These are phyloP conservation scores for Agriopis aurantiaria DNA, from an alignment of 2,888 invertebrate species.

Conservation along the genomic window DNA sequence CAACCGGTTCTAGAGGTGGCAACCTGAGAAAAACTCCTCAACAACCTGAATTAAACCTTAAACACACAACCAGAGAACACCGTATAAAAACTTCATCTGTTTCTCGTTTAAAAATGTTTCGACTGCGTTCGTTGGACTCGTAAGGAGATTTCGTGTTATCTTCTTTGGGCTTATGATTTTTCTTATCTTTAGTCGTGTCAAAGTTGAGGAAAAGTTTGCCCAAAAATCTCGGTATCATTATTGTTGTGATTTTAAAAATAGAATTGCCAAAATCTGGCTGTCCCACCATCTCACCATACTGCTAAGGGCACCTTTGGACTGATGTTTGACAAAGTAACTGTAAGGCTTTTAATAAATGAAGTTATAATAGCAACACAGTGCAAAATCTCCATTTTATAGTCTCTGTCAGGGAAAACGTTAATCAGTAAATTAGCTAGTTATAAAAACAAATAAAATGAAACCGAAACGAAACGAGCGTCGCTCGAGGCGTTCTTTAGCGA, in stretches of 20 bases:
- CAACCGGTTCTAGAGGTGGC: conserved; percentile 64
- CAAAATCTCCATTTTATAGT: neutral
- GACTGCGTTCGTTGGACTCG: conserved; percentile 51
- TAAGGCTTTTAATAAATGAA: neutral
- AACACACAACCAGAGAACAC: conserved; percentile 19
- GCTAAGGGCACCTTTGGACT: too few relatives aligned
- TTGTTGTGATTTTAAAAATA: neutral
- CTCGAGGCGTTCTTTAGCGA: conserved; percentile 53
- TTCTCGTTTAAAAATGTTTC: conserved; percentile 50
- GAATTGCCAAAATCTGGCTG: neutral
- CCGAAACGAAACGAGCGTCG: conserved; percentile 43
- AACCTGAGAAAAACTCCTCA: conserved; percentile 41
- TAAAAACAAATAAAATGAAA: conserved; percentile 41
- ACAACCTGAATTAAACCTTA: conserved; percentile 47
- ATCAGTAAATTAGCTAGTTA: conserved; percentile 25
- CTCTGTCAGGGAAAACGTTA: neutral
- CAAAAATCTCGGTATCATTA: conserved; percentile 6
- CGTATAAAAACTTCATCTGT: conserved; percentile 35
- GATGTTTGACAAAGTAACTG: too few relatives aligned
- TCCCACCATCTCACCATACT: neutral
- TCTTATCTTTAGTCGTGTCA: conserved; percentile 31
- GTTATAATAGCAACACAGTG: neutral
- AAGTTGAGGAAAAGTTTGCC: conserved; percentile 32
- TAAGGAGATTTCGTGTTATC: conserved; percentile 48
- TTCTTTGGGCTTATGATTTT: conserved; percentile 31